Evolutionary conservation across 1,140 invertebrate genomes (phyloP), one percentile per base, ranked within the genome.

Genomic region (Sitophilus oryzae): DNA sequence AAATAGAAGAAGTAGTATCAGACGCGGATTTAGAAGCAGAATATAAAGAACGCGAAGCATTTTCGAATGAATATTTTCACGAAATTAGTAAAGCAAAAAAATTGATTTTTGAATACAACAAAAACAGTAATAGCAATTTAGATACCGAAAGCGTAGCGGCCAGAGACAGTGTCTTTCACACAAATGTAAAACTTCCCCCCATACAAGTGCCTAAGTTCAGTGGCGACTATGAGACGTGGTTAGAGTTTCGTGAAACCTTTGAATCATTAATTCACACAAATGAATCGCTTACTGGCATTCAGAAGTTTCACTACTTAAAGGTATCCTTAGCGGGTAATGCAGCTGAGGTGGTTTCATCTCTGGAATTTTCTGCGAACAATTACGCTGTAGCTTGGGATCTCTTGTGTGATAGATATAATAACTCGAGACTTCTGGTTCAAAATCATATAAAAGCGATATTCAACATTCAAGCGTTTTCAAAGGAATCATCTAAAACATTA

Each of bases 191-290:
- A 22, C 38, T 59, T n/a, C 57, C 52, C 2, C 25, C 37, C 16
- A 62, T 62, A 16, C 15, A 50, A 9, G 16, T 59, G 2, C 55
- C 53, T 8, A 44, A 44, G 34, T 62, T 62, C 34, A 20, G 37
- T 10, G 52, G 53, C 15, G 11, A 56, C 35, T 59, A 56, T 38
- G 34, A 57, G 18, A 14, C 23, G 37, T 61, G 56, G 60, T 15
- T 59, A 14, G 47, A 61, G 34, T 61, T 56, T 41, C 36, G 40
- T 10, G 56, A 61, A 30, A 58, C 44, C 2, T 59, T 59, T 52
- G 38, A 59, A 16, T 52, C 51, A 9, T 19, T 61, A 16, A 56
- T 59, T 11, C 46, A 59, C 47, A 35, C 15, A 34, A 61, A 56
- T 38, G 20, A 38, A 9, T 18, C 22, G 3, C 11, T 59, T 14